phyloP scores from a whole-genome alignment of 2,113 vertebrate genomes.

The Scomber colias region DNA sequence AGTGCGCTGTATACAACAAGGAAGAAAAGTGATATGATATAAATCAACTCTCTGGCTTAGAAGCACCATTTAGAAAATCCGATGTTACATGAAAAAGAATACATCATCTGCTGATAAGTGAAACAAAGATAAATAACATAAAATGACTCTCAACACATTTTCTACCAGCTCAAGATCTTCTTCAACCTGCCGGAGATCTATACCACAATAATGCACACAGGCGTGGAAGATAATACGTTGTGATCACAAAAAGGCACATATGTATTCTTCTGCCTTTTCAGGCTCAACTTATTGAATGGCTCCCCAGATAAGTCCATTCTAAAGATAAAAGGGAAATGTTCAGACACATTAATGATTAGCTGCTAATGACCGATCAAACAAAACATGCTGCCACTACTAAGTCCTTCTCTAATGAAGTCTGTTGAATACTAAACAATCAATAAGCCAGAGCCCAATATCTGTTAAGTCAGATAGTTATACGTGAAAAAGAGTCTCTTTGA shows the following conservation, averaged over 20 bases:
- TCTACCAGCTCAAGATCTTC: constrained; percentile 41
- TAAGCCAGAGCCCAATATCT: constrained; percentile 30
- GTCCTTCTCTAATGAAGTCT: constrained; percentile 60
- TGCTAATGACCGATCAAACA: constrained; percentile 73
- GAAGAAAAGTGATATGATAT: constrained; percentile 10
- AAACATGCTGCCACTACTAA: constrained; percentile 50
- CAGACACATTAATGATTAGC: constrained; percentile 66
- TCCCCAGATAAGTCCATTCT: constrained; percentile 44
- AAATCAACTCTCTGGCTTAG: constrained; percentile 38
- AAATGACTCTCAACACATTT: constrained; percentile 45
- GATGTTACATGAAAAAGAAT: constrained; percentile 30
- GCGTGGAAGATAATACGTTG: constrained; percentile 38
- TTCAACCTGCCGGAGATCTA: constrained; percentile 4
- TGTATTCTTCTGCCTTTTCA: constrained; percentile 35
- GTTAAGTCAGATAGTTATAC: constrained; percentile 11
- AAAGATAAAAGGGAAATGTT: constrained; percentile 67
- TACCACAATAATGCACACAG: background rate
- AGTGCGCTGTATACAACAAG: constrained; percentile 8
- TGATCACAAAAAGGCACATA: constrained; percentile 41
- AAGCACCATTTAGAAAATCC: constrained; percentile 34
- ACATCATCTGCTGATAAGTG: constrained; percentile 44
- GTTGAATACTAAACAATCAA: constrained; percentile 54
- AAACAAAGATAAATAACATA: constrained; percentile 11
- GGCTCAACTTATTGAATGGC: constrained; percentile 39
- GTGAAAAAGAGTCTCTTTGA: background rate